Evolutionary conservation across 2,888 invertebrate species (phyloP).

Genomic region (Acronicta leporina): DNA sequence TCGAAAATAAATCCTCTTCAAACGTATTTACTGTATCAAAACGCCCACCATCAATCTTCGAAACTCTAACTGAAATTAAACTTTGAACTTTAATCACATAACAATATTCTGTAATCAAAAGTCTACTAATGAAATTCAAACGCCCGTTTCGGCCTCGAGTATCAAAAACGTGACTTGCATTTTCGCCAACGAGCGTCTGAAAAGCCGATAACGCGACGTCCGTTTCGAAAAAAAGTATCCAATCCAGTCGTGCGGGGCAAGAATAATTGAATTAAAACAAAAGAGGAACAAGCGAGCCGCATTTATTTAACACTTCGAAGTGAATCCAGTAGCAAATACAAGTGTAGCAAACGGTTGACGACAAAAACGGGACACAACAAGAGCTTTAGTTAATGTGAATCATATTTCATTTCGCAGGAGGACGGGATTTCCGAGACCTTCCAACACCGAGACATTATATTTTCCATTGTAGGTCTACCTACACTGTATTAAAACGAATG

Average conservation of each 20-base stretch:
- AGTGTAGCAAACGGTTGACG: conserved; percentile 71
- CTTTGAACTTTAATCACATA: conserved; percentile 51
- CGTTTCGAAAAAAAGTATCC: conserved; percentile 54
- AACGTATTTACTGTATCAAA: conserved; percentile 47
- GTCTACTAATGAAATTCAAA: conserved; percentile 59
- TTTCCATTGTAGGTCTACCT: conserved; percentile 66
- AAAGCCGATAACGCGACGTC: conserved; percentile 50
- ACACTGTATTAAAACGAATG: conserved; percentile 71
- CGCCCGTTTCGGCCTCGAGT: conserved; percentile 47
- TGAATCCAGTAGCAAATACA: conserved; percentile 72
- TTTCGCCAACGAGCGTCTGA: conserved; percentile 44
- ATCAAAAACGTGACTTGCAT: conserved; percentile 57
- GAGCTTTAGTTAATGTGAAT: conserved; percentile 82
- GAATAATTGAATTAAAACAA: conserved; percentile 68
- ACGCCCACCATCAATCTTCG: conserved; percentile 37
- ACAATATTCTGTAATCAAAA: conserved; percentile 58
- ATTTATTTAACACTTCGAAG: conserved; percentile 71
- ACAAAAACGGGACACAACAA: conserved; percentile 81
- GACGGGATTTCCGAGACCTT: conserved; percentile 75
- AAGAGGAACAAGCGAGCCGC: conserved; percentile 59
- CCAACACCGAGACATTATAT: conserved; percentile 66
- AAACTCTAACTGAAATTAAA: conserved; percentile 48
- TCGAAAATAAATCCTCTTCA: conserved; percentile 19
- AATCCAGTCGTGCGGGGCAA: conserved; percentile 57
- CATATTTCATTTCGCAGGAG: conserved; percentile 81